phyloP scores from a whole-genome alignment of 53 echinoderm and acorn worm genomes.

The Patiria pectinifera region DNA sequence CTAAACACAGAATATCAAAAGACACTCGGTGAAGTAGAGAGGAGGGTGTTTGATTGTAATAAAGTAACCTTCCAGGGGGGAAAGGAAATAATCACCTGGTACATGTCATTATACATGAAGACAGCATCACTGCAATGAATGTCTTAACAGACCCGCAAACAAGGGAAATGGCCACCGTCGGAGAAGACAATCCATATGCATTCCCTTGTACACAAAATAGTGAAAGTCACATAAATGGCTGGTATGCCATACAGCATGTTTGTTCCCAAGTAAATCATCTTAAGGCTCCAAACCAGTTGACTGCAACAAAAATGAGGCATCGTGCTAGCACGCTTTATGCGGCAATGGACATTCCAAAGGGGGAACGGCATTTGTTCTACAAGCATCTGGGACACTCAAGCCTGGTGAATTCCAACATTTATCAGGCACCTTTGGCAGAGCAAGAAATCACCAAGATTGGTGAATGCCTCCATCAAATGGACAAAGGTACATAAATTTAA shows the following conservation, averaged over 20 bases:
- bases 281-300: conserved; percentile 16
- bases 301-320: conserved; percentile 59
- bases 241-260: conserved; percentile 33
- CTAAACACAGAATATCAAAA: conserved; percentile 12
- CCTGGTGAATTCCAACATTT: conserved; percentile 38
- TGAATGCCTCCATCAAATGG: conserved; percentile 38
- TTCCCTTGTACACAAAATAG: conserved; percentile 12
- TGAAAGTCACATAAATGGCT: conserved; percentile 36
- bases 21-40: conserved; percentile 4
- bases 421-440: conserved; percentile 41
- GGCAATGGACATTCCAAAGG: conserved; percentile 27
- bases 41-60: neutral
- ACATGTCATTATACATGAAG: neutral
- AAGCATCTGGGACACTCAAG: conserved; percentile 45
- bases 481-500: conserved; percentile 19
- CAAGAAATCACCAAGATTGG: conserved; percentile 20
- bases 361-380: conserved; percentile 36
- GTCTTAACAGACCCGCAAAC: neutral
- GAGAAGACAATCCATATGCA: neutral
- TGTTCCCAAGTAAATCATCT: neutral
- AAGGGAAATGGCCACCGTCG: neutral
- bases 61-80: conserved; percentile 47
- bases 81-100: conserved; percentile 51
- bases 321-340: conserved; percentile 52
- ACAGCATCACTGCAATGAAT: neutral